These are phyloP conservation scores for Aleadryas rufinucha DNA, from an alignment of 2,113 vertebrate genomes.

Conservation along the genomic window DNA sequence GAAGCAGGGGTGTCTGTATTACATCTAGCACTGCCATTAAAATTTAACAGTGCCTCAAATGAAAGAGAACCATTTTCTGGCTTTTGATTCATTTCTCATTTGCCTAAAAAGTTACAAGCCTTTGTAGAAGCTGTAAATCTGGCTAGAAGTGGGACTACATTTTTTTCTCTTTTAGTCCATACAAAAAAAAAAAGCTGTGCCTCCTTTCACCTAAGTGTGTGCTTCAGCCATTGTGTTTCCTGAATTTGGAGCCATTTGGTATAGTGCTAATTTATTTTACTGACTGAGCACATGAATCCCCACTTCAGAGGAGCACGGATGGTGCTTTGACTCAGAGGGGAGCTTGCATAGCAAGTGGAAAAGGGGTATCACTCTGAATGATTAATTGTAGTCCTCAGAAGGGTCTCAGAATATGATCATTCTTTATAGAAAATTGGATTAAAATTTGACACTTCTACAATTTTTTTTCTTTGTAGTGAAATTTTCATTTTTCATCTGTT, in stretches of 20 bases:
- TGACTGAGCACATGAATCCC: constrained; percentile 26
- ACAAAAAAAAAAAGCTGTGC: not conserved
- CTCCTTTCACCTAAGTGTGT: constrained; percentile 35
- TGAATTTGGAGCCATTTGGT: constrained; percentile 56
- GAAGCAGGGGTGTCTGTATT: not conserved
- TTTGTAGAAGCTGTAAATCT: constrained; percentile 42
- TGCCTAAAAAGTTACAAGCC: constrained; percentile 27
- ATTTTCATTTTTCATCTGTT: constrained; percentile 71
- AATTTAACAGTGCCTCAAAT: constrained; percentile 40
- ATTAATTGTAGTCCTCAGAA: constrained; percentile 62
- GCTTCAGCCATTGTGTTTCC: constrained; percentile 38
- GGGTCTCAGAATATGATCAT: constrained; percentile 66
- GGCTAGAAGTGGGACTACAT: not conserved
- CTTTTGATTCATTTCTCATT: constrained; percentile 52
- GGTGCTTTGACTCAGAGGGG: constrained; percentile 8
- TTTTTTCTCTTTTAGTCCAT: not conserved
- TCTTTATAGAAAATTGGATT: constrained; percentile 70
- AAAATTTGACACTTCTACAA: constrained; percentile 67
- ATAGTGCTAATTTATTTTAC: constrained; percentile 55
- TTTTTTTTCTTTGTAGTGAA: constrained; percentile 64
- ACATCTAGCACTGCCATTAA: constrained; percentile 15
- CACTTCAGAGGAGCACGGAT: not conserved
- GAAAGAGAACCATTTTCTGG: not conserved
- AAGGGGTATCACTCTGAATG: constrained; percentile 39
- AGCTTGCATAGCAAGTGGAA: constrained; percentile 35